Conservation (phyloP, 2,113 vertebrate genomes). For the Psettodes erumei region DNA sequence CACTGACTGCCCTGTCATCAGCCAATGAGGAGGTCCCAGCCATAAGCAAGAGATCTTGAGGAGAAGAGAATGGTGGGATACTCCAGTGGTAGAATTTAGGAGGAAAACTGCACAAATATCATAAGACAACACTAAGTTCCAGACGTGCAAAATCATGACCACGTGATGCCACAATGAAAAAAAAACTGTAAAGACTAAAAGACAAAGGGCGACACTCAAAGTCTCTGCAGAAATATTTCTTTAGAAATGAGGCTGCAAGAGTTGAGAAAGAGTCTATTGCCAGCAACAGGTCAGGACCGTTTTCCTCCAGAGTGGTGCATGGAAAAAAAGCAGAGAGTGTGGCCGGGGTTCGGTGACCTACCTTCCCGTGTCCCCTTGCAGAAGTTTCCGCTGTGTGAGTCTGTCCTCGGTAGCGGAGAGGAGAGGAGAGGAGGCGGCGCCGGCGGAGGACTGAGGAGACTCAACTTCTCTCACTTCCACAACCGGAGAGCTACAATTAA, state of each 20-base stretch:
- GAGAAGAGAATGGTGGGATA: background rate
- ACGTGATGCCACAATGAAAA: background rate
- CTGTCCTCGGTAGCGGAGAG: slow-evolving; percentile 50
- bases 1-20: slow-evolving; percentile 37
- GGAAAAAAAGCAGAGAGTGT: background rate
- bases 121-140: background rate
- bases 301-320: slow-evolving; percentile 23
- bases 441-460: slow-evolving; percentile 64
- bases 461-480: slow-evolving; percentile 59
- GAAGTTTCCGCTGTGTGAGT: slow-evolving; percentile 51
- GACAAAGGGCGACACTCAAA: background rate
- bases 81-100: background rate
- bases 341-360: slow-evolving; percentile 37
- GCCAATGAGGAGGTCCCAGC: slow-evolving; percentile 9
- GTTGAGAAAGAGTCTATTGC: slow-evolving; percentile 5
- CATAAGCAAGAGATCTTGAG: background rate
- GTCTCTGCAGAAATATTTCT: slow-evolving; percentile 12
- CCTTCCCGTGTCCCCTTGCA: slow-evolving; percentile 59
- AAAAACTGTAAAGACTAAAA: background rate
- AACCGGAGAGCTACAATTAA: slow-evolving; percentile 5
- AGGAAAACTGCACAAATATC: background rate
- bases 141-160: background rate
- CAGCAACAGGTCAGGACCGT: slow-evolving; percentile 53
- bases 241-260: background rate
- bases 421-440: slow-evolving; percentile 65